These are phyloP conservation scores for Thysanoteuthis rhombus DNA, from an alignment of 2,888 invertebrate genomes.

Conservation along the genomic window DNA sequence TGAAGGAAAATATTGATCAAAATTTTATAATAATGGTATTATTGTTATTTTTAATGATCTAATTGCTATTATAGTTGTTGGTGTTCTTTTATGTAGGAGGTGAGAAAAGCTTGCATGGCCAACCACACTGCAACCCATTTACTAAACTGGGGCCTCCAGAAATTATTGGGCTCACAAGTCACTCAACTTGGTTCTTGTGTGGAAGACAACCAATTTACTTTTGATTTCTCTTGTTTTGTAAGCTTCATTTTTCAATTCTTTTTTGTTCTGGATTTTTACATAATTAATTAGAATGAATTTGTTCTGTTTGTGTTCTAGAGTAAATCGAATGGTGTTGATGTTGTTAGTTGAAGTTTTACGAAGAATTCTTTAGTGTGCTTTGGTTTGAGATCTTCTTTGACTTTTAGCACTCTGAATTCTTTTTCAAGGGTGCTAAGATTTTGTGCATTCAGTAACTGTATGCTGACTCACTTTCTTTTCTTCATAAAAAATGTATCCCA, in stretches of 20 bases:
- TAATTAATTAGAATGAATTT: not conserved
- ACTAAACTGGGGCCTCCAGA: slow-evolving; percentile 88
- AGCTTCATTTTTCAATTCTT: slow-evolving; percentile 32
- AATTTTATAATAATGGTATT: too few relatives aligned
- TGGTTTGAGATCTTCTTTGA: too few relatives aligned
- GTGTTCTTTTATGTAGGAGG: slow-evolving; percentile 39
- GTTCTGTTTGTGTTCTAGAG: not conserved
- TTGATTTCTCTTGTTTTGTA: slow-evolving; percentile 83
- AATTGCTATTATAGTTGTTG: not conserved
- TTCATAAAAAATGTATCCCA: too few relatives aligned
- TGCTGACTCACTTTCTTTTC: too few relatives aligned
- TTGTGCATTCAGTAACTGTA: too few relatives aligned
- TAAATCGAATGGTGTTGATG: too few relatives aligned
- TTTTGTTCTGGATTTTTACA: not conserved
- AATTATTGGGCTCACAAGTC: slow-evolving; percentile 81
- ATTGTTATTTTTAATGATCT: not conserved
- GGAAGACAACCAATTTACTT: slow-evolving; percentile 90
- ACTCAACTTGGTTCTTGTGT: slow-evolving; percentile 95
- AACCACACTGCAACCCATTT: slow-evolving; percentile 97
- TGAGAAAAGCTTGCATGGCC: slow-evolving; percentile 52
- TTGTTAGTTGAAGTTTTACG: too few relatives aligned
- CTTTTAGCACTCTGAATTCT: too few relatives aligned
- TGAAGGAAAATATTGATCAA: too few relatives aligned
- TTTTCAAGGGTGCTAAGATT: too few relatives aligned
- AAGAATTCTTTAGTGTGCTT: too few relatives aligned